These are phyloP conservation scores for Machimus rusticus DNA, from an alignment of 2,888 invertebrate genomes.

Conservation along the genomic window DNA sequence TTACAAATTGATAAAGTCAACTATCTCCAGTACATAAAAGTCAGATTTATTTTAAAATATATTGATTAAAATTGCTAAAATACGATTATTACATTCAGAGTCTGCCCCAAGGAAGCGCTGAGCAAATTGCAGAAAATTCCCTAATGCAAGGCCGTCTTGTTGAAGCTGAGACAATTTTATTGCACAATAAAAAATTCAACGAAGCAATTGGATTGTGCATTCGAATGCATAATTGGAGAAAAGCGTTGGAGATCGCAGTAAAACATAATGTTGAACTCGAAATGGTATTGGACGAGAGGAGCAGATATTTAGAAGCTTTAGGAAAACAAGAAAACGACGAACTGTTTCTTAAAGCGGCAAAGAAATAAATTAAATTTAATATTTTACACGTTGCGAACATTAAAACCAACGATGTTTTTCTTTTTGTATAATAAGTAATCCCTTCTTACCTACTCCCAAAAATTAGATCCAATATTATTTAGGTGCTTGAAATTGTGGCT, in stretches of 20 bases:
- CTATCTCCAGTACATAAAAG: conserved; percentile 83
- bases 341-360: conserved; percentile 52
- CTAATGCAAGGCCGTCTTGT: conserved; percentile 59
- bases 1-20: conserved; percentile 85
- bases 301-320: conserved; percentile 57
- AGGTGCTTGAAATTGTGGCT: neutral
- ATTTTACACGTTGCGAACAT: neutral
- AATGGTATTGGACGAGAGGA: conserved; percentile 56
- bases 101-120: conserved; percentile 56
- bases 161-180: conserved; percentile 62
- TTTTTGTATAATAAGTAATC: neutral
- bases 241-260: conserved; percentile 59
- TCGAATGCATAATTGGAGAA: conserved; percentile 62
- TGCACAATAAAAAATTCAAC: conserved; percentile 58
- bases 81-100: conserved; percentile 3
- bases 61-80: neutral
- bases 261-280: conserved; percentile 56
- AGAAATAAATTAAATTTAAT: conserved; percentile 45
- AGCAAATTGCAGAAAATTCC: conserved; percentile 63
- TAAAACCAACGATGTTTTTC: neutral
- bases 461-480: neutral
- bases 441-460: neutral
- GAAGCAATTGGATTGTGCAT: conserved; percentile 58
- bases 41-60: conserved; percentile 54
- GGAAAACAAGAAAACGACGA: conserved; percentile 58